Percentiles rank a stretch among this genome's conserved stretches.
These are phyloP conservation scores for Synodontis membranacea DNA, from an alignment of 2,113 vertebrate genomes.

Conservation along the genomic window DNA sequence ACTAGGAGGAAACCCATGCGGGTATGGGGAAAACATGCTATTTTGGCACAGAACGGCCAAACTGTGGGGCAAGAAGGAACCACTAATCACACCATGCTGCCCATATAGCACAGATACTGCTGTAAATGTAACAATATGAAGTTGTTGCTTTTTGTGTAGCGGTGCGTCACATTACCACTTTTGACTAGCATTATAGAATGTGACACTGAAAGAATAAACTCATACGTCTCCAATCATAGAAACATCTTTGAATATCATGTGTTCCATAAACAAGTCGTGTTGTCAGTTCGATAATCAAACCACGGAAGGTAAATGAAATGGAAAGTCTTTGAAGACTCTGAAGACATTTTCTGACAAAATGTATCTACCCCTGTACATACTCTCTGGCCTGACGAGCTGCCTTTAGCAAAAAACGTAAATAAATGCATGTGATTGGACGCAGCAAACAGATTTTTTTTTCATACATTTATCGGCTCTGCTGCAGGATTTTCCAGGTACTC, in stretches of 20 bases:
- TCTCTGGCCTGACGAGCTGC: neutral
- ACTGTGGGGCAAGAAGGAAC: too few species aligned
- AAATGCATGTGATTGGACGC: neutral
- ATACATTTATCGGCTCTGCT: neutral
- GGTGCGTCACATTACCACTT: neutral
- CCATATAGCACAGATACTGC: too few species aligned
- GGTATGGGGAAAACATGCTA: too few species aligned
- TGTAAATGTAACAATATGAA: neutral
- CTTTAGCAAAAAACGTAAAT: neutral
- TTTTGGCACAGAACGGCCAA: too few species aligned
- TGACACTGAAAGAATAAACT: neutral
- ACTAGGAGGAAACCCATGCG: too few species aligned
- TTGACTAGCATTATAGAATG: neutral
- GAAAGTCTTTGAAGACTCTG: neutral
- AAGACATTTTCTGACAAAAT: neutral
- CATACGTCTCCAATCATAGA: neutral
- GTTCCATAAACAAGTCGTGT: neutral
- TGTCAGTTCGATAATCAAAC: neutral
- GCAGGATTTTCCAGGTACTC: neutral
- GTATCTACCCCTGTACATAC: neutral
- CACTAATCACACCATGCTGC: too few species aligned
- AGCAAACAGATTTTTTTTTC: neutral
- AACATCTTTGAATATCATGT: neutral
- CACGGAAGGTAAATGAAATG: neutral
- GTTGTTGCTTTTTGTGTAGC: neutral